Base-by-base conservation (phyloP, 1,140 invertebrate species). In the Atta colombica region DNA sequence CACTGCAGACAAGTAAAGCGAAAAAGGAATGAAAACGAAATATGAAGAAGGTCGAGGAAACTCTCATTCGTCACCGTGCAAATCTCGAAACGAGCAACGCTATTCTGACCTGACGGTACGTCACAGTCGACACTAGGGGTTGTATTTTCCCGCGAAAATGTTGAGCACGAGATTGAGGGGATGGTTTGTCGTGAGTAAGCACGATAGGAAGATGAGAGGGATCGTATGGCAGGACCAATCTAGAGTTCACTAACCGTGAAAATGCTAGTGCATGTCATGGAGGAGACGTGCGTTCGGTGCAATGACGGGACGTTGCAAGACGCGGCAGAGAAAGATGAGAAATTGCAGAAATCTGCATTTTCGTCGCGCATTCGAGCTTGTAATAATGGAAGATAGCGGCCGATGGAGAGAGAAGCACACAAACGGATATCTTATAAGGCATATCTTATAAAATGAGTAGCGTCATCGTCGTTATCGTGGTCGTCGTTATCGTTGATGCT, bases 231-330 rank as follows among this genome's bases (percentile, higher is more conserved):
- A 63, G 55, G 74, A 88, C 60, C 89, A 80, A 91, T 91, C 84
- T 74, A 65, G 72, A 85, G 89, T 91, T 90, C 89, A 90, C 89
- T 90, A 86, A 90, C 86, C 90, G 90, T 90, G 78, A 82, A 91
- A 91, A 91, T 55, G 86, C 45, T 86, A 69, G 74, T 66, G 88
- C 55, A 69, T 69, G 58, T 86, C 35, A 61, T n/a, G 78, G 39
- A 58, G 45, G 49, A 53, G 5, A n/a, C 63, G 78, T 77, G 72
- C 72, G 80, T 84, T 84, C 55, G 68, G 35, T 55, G 78, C 53
- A 55, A 71, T 31, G 65, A n/a, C 16, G 14, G 75, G 6, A 77
- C 77, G 25, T 28, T 77, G 74, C 58, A 31, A 78, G 60, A 66
- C 77, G 77, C 28, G 77, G n/a, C 18, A 49, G 63, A 35, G 31